Base-by-base conservation (phyloP, 1,140 invertebrate genomes). In the Drosophila simulans region DNA sequence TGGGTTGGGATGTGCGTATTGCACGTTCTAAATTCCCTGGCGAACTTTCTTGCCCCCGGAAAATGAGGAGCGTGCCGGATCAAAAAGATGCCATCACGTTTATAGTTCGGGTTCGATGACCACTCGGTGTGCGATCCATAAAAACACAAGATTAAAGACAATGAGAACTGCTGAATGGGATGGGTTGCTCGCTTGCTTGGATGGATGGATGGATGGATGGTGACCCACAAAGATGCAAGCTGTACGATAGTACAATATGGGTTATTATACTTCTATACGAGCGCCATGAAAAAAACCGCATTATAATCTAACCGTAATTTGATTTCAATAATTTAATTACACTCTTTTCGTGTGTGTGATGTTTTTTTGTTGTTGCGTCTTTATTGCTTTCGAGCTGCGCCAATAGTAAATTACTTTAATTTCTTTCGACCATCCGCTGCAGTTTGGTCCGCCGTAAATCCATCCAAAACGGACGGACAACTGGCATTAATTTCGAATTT, bases 271-370 rank as follows among this genome's bases (percentile, higher is more conserved):
- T 45, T 45, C 10, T 17, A 42, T 5, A 25, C 25, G 7, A n/a
- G 13, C 22, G n/a, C 27, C 48, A 39, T 39, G 13, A 55, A 45
- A 46, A 46, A 56, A 59, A 63, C 8, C 10, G 13, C 34, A 77
- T 73, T 73, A 70, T 71, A 86, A 77, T 86, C 79, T 80, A 89
- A 89, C 83, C 80, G 83, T 88, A 88, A 88, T 88, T 89, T 88
- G 83, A 88, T 89, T 88, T 89, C 84, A 88, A 88, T 88, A 89
- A 83, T 89, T 88, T 88, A 88, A 88, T 88, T 88, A 88, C 83
- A 80, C 74, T 72, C 74, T 72, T 79, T 72, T 76, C 65, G 48
- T 66, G 64, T 37, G 46, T 69, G 39, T n/a, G 55, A n/a, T n/a
- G n/a, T 35, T 45, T 35, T 58, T 52, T 17, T 8, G 22, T 31